These are phyloP conservation scores for Furnarius figulus DNA, from an alignment of 2,113 vertebrate species.

Conservation along the genomic window DNA sequence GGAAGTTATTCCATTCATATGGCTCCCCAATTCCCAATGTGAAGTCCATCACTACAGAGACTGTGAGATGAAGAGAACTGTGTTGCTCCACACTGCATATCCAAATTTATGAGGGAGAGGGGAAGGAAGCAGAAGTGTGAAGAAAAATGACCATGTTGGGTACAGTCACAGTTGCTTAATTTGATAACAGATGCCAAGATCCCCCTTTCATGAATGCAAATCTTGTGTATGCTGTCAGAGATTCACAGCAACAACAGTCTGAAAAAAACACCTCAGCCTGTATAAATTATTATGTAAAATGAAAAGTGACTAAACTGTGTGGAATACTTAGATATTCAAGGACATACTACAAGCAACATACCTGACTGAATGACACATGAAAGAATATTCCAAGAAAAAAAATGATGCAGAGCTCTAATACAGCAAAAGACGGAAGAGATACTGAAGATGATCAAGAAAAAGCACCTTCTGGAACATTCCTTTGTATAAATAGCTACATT, in stretches of 20 bases:
- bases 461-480: neutral
- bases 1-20: neutral
- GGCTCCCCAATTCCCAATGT: fast-evolving
- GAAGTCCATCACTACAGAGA: neutral
- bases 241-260: neutral
- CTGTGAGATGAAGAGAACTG: neutral
- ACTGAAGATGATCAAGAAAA: neutral
- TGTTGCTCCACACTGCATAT: fast-evolving
- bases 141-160: neutral
- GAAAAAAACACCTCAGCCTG: neutral
- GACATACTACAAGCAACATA: neutral
- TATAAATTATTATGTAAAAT: neutral
- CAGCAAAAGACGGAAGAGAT: neutral
- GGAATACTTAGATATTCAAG: neutral
- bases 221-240: neutral
- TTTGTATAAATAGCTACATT: neutral
- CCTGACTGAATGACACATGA: neutral
- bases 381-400: neutral
- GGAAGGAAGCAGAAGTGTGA: neutral
- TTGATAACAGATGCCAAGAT: neutral
- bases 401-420: neutral
- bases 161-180: neutral
- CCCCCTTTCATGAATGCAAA: neutral
- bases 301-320: neutral
- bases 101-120: neutral